Base-by-base conservation (phyloP, 2,888 invertebrate genomes). In the Silvanus unidentatus region DNA sequence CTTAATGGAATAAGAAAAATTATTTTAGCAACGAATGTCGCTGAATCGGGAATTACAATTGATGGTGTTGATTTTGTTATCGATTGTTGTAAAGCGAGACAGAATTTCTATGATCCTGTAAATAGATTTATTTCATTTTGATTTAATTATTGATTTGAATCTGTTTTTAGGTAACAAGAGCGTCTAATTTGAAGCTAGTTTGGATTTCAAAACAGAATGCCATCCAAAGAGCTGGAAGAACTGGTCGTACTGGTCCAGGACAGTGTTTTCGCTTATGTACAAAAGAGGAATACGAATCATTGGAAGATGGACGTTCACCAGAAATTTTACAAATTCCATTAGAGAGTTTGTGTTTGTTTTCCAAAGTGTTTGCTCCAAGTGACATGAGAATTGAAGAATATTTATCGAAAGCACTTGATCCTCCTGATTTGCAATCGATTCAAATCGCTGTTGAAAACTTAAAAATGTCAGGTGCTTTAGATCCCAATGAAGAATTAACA, bases 41-140 rank as follows among this genome's bases (percentile, higher is more conserved):
- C 96, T 0, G 97, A 98, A 73, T 95, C 95, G 0, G 93, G 93
- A 44, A 84, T 98, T 16, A 97, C 97, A 0, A 93, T 98, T 49
- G 88, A 94, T 56, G 96, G 97, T 73, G 88, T 98, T 1, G 85
- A 89, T 0, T 96, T 86, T 66, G 96, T 97, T 0, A 83, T 97
- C 32, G 95, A 97, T 65, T 82, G 85, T 1, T 96, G 96, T 1
- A 91, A 89, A 68, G 87, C 90, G 1, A 94, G 94, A 66, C 90
- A 92, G 77, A 92, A 91, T 73, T 83, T 85, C 2, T 95, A 86
- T 66, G 93, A 96, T 65, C 79, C 85, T 45, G 71, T 70, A 15
- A 85, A 86, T 1, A 87, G 89, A 2, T 82, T 91, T 8, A 84
- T 85, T 12, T 80, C 81, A n/a, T n/a, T n/a, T n/a, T n/a, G n/a